Evolutionary conservation across 2,888 invertebrate genomes (phyloP).

Genomic region (Resseliella maxima): DNA sequence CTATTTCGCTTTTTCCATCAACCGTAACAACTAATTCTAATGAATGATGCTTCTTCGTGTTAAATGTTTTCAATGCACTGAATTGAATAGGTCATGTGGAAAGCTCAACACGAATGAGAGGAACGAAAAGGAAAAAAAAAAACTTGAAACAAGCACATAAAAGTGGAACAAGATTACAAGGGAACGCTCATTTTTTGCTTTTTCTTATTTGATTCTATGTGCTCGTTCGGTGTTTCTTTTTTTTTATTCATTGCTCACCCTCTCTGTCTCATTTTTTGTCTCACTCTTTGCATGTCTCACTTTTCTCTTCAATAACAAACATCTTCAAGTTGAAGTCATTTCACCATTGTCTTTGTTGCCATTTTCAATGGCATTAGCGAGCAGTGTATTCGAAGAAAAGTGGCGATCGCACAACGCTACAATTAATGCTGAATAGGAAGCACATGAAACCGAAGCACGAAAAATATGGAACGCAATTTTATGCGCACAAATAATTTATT

Average conservation of each 20-base stretch:
- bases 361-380: slow-evolving; percentile 31
- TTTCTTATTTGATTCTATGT: neutral
- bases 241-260: neutral
- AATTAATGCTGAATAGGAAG: slow-evolving; percentile 7
- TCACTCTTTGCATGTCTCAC: neutral
- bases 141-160: slow-evolving; percentile 22
- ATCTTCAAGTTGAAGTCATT: neutral
- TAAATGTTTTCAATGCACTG: slow-evolving; percentile 33
- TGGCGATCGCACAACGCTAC: neutral
- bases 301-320: neutral
- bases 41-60: slow-evolving; percentile 43
- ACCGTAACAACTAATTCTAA: neutral
- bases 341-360: slow-evolving; percentile 5
- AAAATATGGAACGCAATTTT: slow-evolving; percentile 51
- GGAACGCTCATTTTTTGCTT: neutral
- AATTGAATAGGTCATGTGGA: slow-evolving; percentile 53
- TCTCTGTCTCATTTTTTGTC: neutral
- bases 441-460: neutral
- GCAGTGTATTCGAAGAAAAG: neutral
- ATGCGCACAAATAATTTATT: slow-evolving; percentile 51
- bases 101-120: neutral
- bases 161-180: slow-evolving; percentile 46
- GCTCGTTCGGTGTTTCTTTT: neutral
- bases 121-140: neutral
- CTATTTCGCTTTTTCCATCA: neutral